Percentiles rank a stretch among this genome's conserved stretches.
Evolutionary conservation across 2,113 vertebrate genomes (phyloP).

Genomic region (Centropus unirufus): DNA sequence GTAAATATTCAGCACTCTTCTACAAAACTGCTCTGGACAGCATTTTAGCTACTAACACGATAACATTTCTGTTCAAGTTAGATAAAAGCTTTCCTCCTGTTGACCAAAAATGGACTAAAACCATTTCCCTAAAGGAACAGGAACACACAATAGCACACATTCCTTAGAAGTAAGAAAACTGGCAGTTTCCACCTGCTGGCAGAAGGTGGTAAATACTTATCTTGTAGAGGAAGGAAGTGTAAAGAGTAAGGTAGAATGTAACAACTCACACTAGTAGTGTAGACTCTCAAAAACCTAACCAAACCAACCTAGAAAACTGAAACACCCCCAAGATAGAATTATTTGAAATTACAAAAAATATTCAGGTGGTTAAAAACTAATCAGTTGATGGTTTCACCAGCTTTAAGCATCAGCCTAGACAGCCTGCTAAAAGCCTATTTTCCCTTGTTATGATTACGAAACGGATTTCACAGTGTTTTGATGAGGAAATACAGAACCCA

Average conservation of each 20-base stretch:
- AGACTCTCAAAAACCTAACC: neutral
- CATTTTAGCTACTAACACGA: neutral
- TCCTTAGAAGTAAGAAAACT: neutral
- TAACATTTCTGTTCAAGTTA: neutral
- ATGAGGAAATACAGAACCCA: conserved; percentile 45
- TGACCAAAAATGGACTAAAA: neutral
- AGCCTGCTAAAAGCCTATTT: neutral
- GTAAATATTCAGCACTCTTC: neutral
- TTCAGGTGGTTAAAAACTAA: neutral
- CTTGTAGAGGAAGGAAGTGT: neutral
- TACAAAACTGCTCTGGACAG: neutral
- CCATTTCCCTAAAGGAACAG: neutral
- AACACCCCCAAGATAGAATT: neutral
- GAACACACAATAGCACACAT: rapidly evolving
- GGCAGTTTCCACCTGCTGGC: conserved; percentile 49
- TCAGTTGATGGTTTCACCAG: neutral
- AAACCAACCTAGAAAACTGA: neutral
- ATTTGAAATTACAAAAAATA: neutral
- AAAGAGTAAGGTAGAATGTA: too few species aligned
- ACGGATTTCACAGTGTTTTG: conserved; percentile 30
- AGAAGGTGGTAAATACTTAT: neutral
- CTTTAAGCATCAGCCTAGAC: neutral
- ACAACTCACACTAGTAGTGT: neutral
- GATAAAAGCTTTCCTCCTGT: neutral
- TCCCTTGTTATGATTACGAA: conserved; percentile 43